phyloP scores from a whole-genome alignment of 2,888 invertebrate species.

The Eupithecia dodoneata region DNA sequence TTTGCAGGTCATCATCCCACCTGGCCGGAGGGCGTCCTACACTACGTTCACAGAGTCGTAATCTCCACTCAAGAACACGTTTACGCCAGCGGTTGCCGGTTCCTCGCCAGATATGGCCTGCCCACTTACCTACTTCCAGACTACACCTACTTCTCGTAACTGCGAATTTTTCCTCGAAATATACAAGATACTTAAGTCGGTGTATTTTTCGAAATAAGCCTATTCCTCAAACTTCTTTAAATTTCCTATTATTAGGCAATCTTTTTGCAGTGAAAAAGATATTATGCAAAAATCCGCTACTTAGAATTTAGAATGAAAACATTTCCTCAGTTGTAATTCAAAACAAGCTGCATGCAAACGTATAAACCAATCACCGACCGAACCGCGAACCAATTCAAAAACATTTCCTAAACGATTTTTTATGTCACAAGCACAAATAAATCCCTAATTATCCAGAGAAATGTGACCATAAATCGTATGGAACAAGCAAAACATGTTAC shows the following conservation, averaged over 20 bases:
- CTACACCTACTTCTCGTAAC: too few species aligned
- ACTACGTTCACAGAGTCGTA: too few species aligned
- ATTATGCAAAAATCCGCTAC: not conserved
- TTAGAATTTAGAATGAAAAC: not conserved
- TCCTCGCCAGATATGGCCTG: too few species aligned
- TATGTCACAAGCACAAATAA: slow-evolving; percentile 29
- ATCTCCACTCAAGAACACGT: too few species aligned
- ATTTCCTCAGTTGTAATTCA: not conserved
- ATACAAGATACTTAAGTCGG: too few species aligned
- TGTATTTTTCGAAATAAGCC: not conserved
- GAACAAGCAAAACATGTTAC: slow-evolving; percentile 41
- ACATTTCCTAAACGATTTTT: slow-evolving; percentile 26
- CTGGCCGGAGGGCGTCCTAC: too few species aligned
- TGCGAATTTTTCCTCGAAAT: too few species aligned
- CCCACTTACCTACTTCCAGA: too few species aligned
- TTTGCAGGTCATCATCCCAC: too few species aligned
- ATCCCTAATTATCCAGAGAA: slow-evolving; percentile 38
- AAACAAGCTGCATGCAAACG: slow-evolving; percentile 8
- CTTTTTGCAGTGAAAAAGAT: not conserved
- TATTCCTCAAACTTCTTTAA: not conserved
- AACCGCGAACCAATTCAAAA: slow-evolving; percentile 4
- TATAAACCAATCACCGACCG: not conserved
- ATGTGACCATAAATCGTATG: slow-evolving; percentile 38
- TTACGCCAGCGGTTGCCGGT: too few species aligned
- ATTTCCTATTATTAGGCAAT: not conserved